Percentiles rank a stretch among this genome's conserved stretches.
Conservation (phyloP, 64 coral and sea anemone genomes). For the Stichodactyla mertensii region DNA sequence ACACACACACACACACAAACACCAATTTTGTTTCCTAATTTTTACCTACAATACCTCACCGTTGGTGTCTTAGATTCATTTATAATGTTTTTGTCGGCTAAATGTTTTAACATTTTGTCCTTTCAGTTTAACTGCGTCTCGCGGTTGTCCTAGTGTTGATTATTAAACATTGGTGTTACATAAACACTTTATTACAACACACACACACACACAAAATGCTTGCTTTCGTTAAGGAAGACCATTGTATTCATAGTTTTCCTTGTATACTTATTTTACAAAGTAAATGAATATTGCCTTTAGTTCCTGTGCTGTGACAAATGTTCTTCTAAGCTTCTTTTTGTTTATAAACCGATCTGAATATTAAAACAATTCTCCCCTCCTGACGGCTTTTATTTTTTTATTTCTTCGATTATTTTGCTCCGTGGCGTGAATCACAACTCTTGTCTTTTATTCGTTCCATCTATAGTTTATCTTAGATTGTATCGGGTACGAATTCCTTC, state of each 20-base stretch:
- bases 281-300: too few species aligned
- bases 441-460: neutral
- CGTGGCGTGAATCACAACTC: neutral
- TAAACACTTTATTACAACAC: neutral
- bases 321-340: too few species aligned
- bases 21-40: neutral
- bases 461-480: neutral
- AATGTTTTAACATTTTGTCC: neutral
- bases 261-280: too few species aligned
- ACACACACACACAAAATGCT: neutral
- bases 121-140: neutral
- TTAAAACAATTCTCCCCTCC: too few species aligned
- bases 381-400: too few species aligned
- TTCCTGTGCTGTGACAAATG: too few species aligned
- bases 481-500: neutral
- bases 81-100: neutral
- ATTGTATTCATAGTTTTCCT: too few species aligned
- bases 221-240: too few species aligned
- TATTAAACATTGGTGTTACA: neutral
- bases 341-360: too few species aligned
- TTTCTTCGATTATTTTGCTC: neutral
- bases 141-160: neutral
- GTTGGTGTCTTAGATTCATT: neutral
- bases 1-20: too few species aligned
- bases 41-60: neutral